These are phyloP conservation scores for Chaetophractus vellerosus DNA, from an alignment of 2,797 vertebrate genomes.

Conservation along the genomic window DNA sequence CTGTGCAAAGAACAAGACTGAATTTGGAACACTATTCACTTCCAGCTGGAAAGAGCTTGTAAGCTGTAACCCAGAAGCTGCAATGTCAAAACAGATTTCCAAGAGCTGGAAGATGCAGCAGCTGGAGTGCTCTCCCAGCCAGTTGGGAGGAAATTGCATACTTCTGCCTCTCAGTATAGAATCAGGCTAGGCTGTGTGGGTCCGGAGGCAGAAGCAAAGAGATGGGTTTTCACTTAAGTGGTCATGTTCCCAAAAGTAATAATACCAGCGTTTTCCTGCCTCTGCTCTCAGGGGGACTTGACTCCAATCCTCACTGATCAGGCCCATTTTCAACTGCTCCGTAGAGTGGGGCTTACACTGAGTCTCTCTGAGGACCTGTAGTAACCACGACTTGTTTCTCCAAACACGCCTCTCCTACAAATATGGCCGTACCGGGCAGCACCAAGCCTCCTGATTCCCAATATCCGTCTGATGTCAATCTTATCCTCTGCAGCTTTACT, in stretches of 20 bases:
- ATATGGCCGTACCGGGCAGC: not conserved
- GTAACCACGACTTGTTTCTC: constrained; percentile 57
- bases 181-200: not conserved
- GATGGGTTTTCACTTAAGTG: constrained; percentile 67
- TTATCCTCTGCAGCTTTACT: not conserved
- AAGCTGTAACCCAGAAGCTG: not conserved
- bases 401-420: constrained; percentile 64
- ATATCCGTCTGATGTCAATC: not conserved
- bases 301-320: constrained; percentile 68
- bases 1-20: not conserved
- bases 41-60: not conserved
- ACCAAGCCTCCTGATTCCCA: constrained; percentile 60
- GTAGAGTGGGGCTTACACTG: constrained; percentile 57
- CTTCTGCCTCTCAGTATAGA: constrained; percentile 14
- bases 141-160: constrained; percentile 33
- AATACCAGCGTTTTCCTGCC: constrained; percentile 71
- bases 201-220: constrained; percentile 69
- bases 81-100: not conserved
- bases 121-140: not conserved
- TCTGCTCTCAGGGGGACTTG: constrained; percentile 71
- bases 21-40: constrained; percentile 8
- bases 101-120: not conserved
- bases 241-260: constrained; percentile 78
- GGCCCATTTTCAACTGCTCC: constrained; percentile 58
- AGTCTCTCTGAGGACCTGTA: not conserved